Base-by-base conservation (phyloP, 1,140 invertebrate genomes). In the Thaumatotibia leucotreta region DNA sequence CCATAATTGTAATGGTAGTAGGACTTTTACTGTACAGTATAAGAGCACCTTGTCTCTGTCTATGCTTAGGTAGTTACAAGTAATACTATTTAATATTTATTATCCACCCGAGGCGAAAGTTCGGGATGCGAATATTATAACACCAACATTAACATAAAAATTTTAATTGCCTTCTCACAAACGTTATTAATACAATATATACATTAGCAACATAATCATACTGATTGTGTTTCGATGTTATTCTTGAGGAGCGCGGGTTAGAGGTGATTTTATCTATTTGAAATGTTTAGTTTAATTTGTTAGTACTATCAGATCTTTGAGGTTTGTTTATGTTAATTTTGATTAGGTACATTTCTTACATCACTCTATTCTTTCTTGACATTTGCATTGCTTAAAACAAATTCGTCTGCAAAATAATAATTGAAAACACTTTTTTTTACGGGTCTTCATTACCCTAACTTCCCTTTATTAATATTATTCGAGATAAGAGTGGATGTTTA, bases 61-160 rank as follows among this genome's bases (percentile, higher is more conserved):
- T n/a, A n/a, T n/a, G n/a, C n/a, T n/a, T n/a, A n/a, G n/a, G n/a
- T n/a, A n/a, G n/a, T n/a, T n/a, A n/a, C n/a, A n/a, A n/a, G n/a
- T n/a, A n/a, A n/a, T n/a, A n/a, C n/a, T n/a, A n/a, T n/a, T n/a
- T 29, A 2, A 29, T 29, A 14, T 45, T 17, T 20, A 45, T 17
- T 45, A 17, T 45, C 9, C 6, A 45, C 8, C 20, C 14, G 39
- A 20, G 39, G 6, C 6, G 39, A 14, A 5, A 5, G 39, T 45
- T 45, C 14, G 6, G 14, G 14, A 45, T 1, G 17, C 14, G 17
- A 9, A 4, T 8, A 2, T 20, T 20, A 45, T 45, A 20, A 20
- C 9, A 27, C 5, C n/a, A 27, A 27, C 54, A 86, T 88, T 86
- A 86, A 83, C 86, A 88, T 88, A 88, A 88, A 79, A 77, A 87